phyloP scores from a whole-genome alignment of 2,888 invertebrate species.

The Drosophila melanosoma region DNA sequence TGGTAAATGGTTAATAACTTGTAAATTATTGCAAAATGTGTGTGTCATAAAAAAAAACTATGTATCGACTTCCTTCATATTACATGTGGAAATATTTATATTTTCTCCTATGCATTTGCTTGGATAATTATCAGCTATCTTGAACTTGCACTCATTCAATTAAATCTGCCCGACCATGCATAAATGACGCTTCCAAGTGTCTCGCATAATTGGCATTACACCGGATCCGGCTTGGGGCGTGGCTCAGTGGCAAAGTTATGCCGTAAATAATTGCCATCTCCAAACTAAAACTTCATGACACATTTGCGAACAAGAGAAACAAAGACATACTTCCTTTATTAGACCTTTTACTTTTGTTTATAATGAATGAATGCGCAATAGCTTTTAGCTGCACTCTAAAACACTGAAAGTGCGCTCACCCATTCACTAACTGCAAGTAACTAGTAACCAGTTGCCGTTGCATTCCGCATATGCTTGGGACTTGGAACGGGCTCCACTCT shows the following conservation, averaged over 20 bases:
- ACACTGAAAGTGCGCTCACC: slow-evolving; percentile 20
- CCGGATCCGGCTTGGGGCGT: background rate
- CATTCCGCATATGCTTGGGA: slow-evolving; percentile 43
- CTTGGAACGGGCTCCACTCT: slow-evolving; percentile 7
- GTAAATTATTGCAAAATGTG: slow-evolving; percentile 40
- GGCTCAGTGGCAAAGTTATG: background rate
- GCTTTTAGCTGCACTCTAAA: slow-evolving; percentile 35
- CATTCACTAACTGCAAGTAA: slow-evolving; percentile 30
- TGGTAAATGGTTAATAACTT: slow-evolving; percentile 29
- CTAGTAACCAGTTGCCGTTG: slow-evolving; percentile 51
- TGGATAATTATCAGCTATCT: slow-evolving; percentile 21
- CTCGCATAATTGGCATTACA: slow-evolving; percentile 1
- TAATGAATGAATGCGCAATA: slow-evolving; percentile 66
- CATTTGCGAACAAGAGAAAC: slow-evolving; percentile 34
- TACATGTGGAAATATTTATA: slow-evolving; percentile 4
- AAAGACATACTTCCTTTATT: slow-evolving; percentile 64
- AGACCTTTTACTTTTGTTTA: slow-evolving; percentile 60
- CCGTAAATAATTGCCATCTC: slow-evolving; percentile 18
- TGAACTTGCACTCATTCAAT: slow-evolving; percentile 62
- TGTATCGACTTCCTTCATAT: slow-evolving; percentile 33
- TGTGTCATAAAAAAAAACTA: slow-evolving; percentile 20
- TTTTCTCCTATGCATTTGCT: slow-evolving; percentile 18
- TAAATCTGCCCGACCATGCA: background rate
- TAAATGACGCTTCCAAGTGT: background rate
- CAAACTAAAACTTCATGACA: slow-evolving; percentile 37